These are phyloP conservation scores for Dallia pectoralis DNA, from an alignment of 2,797 vertebrate genomes.

Conservation along the genomic window DNA sequence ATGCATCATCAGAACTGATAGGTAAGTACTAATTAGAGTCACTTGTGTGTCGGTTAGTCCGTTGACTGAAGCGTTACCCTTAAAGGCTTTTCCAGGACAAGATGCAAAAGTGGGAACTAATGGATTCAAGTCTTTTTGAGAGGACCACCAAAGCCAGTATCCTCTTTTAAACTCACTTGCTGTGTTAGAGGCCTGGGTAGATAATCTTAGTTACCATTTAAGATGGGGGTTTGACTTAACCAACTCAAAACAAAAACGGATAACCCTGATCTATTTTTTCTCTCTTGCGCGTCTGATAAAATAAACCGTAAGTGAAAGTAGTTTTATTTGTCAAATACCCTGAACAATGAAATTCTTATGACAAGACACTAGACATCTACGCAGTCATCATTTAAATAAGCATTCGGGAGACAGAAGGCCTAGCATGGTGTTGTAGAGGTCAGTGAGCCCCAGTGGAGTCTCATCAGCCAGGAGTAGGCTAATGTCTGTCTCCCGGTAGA, in stretches of 20 bases:
- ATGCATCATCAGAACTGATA: constrained; percentile 3
- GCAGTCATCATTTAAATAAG: too few relatives aligned
- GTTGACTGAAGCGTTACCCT: not conserved
- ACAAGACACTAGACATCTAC: too few relatives aligned
- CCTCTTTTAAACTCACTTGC: not conserved
- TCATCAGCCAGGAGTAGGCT: not conserved
- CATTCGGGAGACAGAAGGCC: not conserved
- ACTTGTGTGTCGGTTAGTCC: not conserved
- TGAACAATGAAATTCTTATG: too few relatives aligned
- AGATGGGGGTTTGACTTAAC: not conserved
- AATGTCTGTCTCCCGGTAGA: not conserved
- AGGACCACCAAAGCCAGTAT: not conserved
- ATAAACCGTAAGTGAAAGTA: too few relatives aligned
- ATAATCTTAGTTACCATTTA: not conserved
- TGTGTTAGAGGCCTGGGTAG: not conserved
- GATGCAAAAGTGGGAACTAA: not conserved
- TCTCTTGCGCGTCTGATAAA: not conserved
- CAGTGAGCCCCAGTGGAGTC: constrained; percentile 1
- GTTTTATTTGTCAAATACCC: too few relatives aligned
- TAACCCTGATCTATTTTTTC: not conserved
- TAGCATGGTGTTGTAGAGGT: constrained; percentile 1
- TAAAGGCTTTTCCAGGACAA: not conserved
- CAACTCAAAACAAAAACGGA: not conserved
- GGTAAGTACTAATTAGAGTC: constrained; percentile 1
- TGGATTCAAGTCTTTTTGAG: not conserved